These are phyloP conservation scores for Neotoxoptera formosana DNA, from an alignment of 1,140 invertebrate genomes.

Conservation along the genomic window DNA sequence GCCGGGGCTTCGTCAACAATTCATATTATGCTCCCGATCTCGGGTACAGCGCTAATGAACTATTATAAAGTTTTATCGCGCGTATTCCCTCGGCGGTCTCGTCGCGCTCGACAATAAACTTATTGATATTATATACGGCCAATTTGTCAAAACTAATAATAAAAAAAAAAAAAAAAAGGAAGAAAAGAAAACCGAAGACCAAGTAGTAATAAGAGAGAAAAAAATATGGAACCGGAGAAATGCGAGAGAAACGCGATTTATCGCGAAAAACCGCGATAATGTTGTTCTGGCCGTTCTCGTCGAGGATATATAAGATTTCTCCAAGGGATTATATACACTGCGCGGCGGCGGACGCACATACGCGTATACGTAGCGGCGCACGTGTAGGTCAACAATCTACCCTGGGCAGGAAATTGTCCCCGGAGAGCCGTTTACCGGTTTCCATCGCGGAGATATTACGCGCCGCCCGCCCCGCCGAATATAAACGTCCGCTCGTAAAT, in stretches of 20 bases:
- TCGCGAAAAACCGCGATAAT: constrained; percentile 52
- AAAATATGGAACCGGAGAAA: background rate
- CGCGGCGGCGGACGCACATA: background rate
- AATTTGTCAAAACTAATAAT: constrained; percentile 40
- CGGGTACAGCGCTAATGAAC: constrained; percentile 14
- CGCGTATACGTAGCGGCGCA: background rate
- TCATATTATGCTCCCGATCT: background rate
- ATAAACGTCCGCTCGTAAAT: constrained; percentile 36
- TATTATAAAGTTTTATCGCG: constrained; percentile 20
- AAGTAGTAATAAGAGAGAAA: background rate
- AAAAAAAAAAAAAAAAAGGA: too few species aligned
- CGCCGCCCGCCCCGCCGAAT: background rate
- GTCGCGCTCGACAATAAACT: background rate
- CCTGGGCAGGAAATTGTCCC: constrained; percentile 36
- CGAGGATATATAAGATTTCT: constrained; percentile 55
- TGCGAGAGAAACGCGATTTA: constrained; percentile 39
- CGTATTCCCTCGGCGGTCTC: constrained; percentile 17
- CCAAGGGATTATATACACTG: constrained; percentile 47
- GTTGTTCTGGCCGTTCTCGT: constrained; percentile 23
- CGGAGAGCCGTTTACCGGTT: constrained; percentile 54
- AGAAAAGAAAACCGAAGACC: background rate
- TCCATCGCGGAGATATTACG: constrained; percentile 36
- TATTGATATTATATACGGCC: constrained; percentile 34
- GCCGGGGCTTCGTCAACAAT: background rate
- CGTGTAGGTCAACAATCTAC: constrained; percentile 45